Base-by-base conservation (phyloP, 2,888 invertebrate species). In the Sylvicola cinctus region DNA sequence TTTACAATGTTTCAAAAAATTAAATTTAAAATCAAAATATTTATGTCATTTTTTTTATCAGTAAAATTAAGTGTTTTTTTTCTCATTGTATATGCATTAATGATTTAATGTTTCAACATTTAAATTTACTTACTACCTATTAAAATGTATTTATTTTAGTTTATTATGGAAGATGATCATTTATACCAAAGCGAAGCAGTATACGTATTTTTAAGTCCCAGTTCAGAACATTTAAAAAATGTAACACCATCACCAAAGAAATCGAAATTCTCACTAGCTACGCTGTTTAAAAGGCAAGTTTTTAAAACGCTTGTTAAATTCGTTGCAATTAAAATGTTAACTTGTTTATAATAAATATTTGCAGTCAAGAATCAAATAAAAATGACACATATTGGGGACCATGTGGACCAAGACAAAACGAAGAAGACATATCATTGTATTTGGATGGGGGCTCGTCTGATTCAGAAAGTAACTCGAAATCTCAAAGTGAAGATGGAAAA, bases 191-290 rank as follows among this genome's bases (percentile, higher is more conserved):
- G 85, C 51, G 88, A 90, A 60, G 80, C 83, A 34, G 66, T 90
- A 42, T 90, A 87, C 51, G 74, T 81, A 39, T 90, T 90, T 59
- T 65, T 90, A n/a, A 84, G 85, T 52, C 87, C 87, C 3, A 85
- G 83, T 53, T 84, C 87, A 1, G 85, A 87, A 50, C 83, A 83
- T 56, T 63, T 88, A 42, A 84, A 85, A 54, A 78, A 78, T 45
- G 64, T 68, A 36, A 65, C 72, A 29, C 74, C 76, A 29, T 70
- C 76, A 45, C 80, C 79, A 40, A 85, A 85, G 59, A 87, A 84
- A 55, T 74, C 77, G 8, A 75, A 80, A 49, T 87, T 88, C 58
- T 87, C 83, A 2, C 69, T 88, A 41, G 74, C 81, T 4, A 84
- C 81, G 1, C 62, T 88, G 38, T 83, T 88, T 49, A 85, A 83